Evolutionary conservation across 2,113 vertebrate species (phyloP).

Genomic region (Ovis aries): ARS-UI_Ramb_v3.0 NC_056077.1:27215501-27216000

Average conservation of each 20-base stretch:
- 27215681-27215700: neutral
- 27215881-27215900: neutral
- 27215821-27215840: conserved; percentile 39
- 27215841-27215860: conserved; percentile 44
- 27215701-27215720: too few species aligned
- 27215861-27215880: neutral
- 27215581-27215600: neutral
- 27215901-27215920: neutral
- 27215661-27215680: neutral
- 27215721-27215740: neutral
- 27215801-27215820: conserved; percentile 57
- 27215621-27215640: neutral
- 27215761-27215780: neutral
- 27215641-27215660: neutral
- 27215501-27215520: fast-evolving
- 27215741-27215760: neutral
- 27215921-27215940: fast-evolving
- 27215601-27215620: neutral
- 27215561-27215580: neutral
- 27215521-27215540: neutral
- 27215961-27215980: neutral
- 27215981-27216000: conserved; percentile 55
- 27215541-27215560: neutral
- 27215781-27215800: neutral
- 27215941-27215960: neutral